A percentile compares a stretch with the other conserved stretches of the same genome.
phyloP scores from a whole-genome alignment of 2,797 vertebrate genomes.

The Dallia pectoralis region DNA sequence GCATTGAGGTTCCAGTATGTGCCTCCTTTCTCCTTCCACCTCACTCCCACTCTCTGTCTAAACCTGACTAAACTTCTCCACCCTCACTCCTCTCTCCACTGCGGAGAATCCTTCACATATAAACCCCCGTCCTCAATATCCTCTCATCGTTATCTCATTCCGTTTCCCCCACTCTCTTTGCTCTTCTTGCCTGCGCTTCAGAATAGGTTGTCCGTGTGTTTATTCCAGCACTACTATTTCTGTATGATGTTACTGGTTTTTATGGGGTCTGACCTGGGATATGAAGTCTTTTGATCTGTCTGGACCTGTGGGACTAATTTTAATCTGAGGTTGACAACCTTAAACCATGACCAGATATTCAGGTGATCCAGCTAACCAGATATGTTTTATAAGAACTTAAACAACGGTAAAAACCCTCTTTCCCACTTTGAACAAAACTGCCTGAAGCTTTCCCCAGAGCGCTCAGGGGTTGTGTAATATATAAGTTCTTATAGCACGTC shows the following conservation, averaged over 20 bases:
- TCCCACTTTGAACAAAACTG: not conserved
- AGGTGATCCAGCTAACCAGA: not conserved
- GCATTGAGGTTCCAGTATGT: not conserved
- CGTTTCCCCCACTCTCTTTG: not conserved
- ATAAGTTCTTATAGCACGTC: not conserved
- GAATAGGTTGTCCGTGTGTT: not conserved
- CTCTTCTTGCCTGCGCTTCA: not conserved
- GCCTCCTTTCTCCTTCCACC: not conserved
- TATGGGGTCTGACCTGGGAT: not conserved
- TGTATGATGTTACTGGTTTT: not conserved
- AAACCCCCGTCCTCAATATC: not conserved
- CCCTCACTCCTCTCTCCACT: not conserved
- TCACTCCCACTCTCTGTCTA: too few relatives aligned
- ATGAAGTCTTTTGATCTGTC: not conserved
- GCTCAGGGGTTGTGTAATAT: not conserved
- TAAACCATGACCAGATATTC: not conserved
- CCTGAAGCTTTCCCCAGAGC: not conserved
- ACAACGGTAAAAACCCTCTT: not conserved
- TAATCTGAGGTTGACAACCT: not conserved
- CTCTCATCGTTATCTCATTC: not conserved
- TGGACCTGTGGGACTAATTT: not conserved
- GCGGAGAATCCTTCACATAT: not conserved
- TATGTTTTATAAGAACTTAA: not conserved
- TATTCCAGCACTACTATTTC: not conserved
- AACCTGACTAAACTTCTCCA: not conserved